A percentile compares a stretch with the other conserved stretches of the same genome.
These are phyloP conservation scores for Pogonophryne albipinna DNA, from an alignment of 2,797 vertebrate genomes.

Conservation along the genomic window DNA sequence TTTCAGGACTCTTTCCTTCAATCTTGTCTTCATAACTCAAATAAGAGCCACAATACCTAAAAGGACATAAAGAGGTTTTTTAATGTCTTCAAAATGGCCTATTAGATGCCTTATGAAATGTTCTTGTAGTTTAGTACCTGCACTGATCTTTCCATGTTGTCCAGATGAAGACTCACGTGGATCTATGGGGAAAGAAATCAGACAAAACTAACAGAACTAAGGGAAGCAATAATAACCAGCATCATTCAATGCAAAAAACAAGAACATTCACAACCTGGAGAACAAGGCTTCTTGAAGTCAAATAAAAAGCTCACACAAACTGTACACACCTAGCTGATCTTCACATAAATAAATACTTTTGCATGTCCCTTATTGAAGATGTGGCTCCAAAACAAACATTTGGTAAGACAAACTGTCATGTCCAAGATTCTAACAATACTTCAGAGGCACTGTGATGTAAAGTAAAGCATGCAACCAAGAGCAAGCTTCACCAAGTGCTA, in stretches of 20 bases:
- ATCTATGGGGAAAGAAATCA: conserved; percentile 4
- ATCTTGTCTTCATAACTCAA: conserved; percentile 30
- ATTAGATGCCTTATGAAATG: conserved; percentile 1
- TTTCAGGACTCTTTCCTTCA: conserved; percentile 32
- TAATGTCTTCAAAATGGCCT: background rate
- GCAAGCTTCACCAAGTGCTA: conserved; percentile 61
- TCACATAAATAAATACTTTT: conserved; percentile 75
- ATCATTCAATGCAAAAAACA: conserved; percentile 20
- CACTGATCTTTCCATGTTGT: background rate
- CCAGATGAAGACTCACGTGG: background rate
- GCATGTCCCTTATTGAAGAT: conserved; percentile 47
- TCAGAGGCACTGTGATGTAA: conserved; percentile 54
- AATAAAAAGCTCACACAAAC: conserved; percentile 15
- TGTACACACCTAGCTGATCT: conserved; percentile 11
- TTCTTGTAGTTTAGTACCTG: conserved; percentile 20
- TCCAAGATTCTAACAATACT: conserved; percentile 43
- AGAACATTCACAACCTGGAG: conserved; percentile 22
- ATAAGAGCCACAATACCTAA: conserved; percentile 10
- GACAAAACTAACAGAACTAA: conserved; percentile 16
- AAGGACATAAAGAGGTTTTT: background rate
- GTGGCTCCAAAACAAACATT: conserved; percentile 54
- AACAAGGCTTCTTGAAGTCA: conserved; percentile 47
- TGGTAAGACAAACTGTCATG: conserved; percentile 9
- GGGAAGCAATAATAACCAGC: conserved; percentile 11
- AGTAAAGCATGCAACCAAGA: conserved; percentile 50